phyloP scores from a whole-genome alignment of 1,140 invertebrate species.

The Pteromalus puparum region DNA sequence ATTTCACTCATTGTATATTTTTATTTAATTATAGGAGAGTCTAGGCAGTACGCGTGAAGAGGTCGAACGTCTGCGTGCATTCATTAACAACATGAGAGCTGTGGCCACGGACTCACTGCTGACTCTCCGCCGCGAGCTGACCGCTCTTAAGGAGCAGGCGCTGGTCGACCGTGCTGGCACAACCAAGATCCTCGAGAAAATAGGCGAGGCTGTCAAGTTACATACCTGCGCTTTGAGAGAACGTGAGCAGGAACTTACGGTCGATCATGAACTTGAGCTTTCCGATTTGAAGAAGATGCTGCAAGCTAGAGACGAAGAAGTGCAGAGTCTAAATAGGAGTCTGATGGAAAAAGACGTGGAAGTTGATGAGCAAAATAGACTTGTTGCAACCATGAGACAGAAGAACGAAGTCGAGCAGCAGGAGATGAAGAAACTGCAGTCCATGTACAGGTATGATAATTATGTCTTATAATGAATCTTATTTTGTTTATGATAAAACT shows the following conservation, averaged over 20 bases:
- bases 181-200: constrained; percentile 74
- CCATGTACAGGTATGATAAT: constrained; percentile 37
- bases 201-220: constrained; percentile 76
- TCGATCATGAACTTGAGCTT: constrained; percentile 82
- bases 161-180: constrained; percentile 75
- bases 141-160: constrained; percentile 75
- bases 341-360: constrained; percentile 67
- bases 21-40: constrained; percentile 71
- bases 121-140: constrained; percentile 79
- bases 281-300: constrained; percentile 77
- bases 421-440: constrained; percentile 63
- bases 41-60: constrained; percentile 70
- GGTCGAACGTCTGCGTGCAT: constrained; percentile 67
- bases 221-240: constrained; percentile 77
- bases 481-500: background rate
- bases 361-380: constrained; percentile 62
- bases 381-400: constrained; percentile 64
- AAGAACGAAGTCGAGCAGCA: constrained; percentile 71
- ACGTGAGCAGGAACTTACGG: constrained; percentile 77
- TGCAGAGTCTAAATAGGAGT: constrained; percentile 69
- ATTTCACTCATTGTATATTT: background rate
- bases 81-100: constrained; percentile 65
- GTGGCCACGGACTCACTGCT: constrained; percentile 73
- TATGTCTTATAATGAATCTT: too few relatives aligned
- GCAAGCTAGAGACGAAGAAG: constrained; percentile 77